These are phyloP conservation scores for Folsomia candida DNA, from an alignment of 2,888 invertebrate genomes.

Conservation along the genomic window DNA sequence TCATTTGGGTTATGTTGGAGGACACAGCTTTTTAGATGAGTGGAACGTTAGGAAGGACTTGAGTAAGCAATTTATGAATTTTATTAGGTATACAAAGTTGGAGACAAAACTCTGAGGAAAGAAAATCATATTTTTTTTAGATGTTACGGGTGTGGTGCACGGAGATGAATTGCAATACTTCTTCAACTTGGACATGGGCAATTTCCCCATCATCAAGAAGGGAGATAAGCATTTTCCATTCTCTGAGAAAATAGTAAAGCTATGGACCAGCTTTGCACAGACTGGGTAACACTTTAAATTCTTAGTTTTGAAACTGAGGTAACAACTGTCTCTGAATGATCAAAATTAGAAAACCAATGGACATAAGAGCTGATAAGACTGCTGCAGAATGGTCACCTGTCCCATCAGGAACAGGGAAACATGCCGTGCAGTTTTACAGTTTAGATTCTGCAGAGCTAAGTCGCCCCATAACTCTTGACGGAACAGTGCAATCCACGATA, in stretches of 20 bases:
- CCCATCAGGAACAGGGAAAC: conserved; percentile 14
- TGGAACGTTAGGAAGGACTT: conserved; percentile 30
- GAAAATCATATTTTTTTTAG: no score
- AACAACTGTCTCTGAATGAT: no score
- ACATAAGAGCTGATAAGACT: not conserved
- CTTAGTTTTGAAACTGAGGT: no score
- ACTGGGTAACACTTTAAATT: conserved; percentile 27
- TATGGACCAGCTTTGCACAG: conserved; percentile 34
- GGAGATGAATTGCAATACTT: conserved; percentile 34
- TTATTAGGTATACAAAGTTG: no score
- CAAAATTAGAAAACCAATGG: conserved; percentile 16
- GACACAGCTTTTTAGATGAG: conserved; percentile 23
- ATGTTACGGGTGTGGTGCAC: conserved; percentile 30
- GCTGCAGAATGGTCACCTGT: conserved; percentile 33
- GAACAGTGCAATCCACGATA: conserved; percentile 12
- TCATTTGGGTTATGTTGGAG: conserved; percentile 23
- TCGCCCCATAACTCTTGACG: conserved; percentile 1
- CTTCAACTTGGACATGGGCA: conserved; percentile 24
- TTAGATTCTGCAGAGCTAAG: conserved; percentile 2
- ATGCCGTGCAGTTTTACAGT: conserved; percentile 21
- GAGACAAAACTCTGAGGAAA: no score
- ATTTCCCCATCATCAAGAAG: conserved; percentile 25
- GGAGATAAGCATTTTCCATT: conserved; percentile 27
- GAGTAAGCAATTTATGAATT: no score
- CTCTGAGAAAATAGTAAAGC: conserved; percentile 33